Percentiles rank a stretch among this genome's conserved stretches.
phyloP scores from a whole-genome alignment of 2,888 invertebrate species.

The Panopea generosa region DNA sequence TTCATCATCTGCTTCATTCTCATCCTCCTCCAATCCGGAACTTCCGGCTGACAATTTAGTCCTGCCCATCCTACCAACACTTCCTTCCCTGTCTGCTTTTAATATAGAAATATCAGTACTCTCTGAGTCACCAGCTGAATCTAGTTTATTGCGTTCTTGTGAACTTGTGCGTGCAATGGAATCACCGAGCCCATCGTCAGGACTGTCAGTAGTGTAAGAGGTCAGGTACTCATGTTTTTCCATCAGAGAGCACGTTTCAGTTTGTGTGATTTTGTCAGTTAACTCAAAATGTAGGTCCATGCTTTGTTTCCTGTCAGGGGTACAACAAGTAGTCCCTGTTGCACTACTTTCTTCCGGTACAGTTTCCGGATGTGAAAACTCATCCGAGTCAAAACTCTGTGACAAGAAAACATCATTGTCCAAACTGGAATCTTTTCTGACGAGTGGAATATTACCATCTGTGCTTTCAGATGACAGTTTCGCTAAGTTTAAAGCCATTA shows the following conservation, averaged over 20 bases:
- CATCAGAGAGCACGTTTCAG: constrained; percentile 55
- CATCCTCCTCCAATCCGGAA: constrained; percentile 73
- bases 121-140: constrained; percentile 78
- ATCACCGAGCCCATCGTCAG: constrained; percentile 83
- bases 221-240: constrained; percentile 66
- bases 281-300: constrained; percentile 73
- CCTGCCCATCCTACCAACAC: constrained; percentile 65
- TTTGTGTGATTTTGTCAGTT: constrained; percentile 70
- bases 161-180: constrained; percentile 80
- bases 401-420: constrained; percentile 86
- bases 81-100: constrained; percentile 71
- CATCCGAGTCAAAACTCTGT: constrained; percentile 84
- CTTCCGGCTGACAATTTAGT: constrained; percentile 86
- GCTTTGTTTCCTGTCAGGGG: constrained; percentile 78
- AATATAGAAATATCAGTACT: constrained; percentile 69
- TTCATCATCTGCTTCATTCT: constrained; percentile 65
- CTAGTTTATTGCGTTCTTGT: constrained; percentile 73
- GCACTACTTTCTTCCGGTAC: constrained; percentile 81
- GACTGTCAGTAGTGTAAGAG: constrained; percentile 77
- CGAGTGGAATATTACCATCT: constrained; percentile 82
- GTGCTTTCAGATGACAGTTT: constrained; percentile 91
- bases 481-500: constrained; percentile 93
- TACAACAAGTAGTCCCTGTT: constrained; percentile 77
- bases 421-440: constrained; percentile 85
- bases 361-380: constrained; percentile 78